These are phyloP conservation scores for Acrobasis consociella DNA, from an alignment of 2,888 invertebrate species.

Conservation along the genomic window DNA sequence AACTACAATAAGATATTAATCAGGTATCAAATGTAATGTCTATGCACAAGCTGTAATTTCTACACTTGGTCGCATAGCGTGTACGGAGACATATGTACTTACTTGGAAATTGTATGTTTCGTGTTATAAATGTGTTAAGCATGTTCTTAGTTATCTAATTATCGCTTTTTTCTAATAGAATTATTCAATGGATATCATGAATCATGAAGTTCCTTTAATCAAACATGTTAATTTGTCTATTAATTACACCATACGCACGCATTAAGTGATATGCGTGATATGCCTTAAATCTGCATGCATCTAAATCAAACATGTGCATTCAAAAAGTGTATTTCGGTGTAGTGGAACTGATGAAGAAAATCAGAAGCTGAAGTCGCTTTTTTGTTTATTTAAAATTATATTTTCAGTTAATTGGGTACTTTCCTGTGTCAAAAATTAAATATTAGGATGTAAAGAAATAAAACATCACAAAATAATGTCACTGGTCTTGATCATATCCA, in stretches of 20 bases:
- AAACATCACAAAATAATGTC: too few relatives aligned
- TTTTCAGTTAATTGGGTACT: too few relatives aligned
- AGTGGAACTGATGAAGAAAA: too few relatives aligned
- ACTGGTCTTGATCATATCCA: too few relatives aligned
- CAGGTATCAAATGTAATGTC: neutral
- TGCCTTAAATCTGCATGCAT: neutral
- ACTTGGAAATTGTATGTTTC: slow-evolving; percentile 12
- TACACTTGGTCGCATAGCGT: slow-evolving; percentile 10
- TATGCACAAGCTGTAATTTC: slow-evolving; percentile 1
- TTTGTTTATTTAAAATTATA: too few relatives aligned
- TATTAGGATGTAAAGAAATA: too few relatives aligned
- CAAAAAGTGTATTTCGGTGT: too few relatives aligned
- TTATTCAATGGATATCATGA: slow-evolving; percentile 15
- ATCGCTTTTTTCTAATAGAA: slow-evolving; percentile 2
- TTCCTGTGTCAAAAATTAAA: too few relatives aligned
- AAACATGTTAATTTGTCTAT: neutral
- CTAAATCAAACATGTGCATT: too few relatives aligned
- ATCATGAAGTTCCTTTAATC: slow-evolving; percentile 7
- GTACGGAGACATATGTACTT: neutral
- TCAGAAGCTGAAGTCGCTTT: too few relatives aligned
- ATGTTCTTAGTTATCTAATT: slow-evolving; percentile 15
- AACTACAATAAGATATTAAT: neutral
- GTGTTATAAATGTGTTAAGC: slow-evolving; percentile 6
- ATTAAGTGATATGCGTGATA: neutral
- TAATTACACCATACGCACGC: neutral